Base-by-base conservation (phyloP, 1,140 invertebrate species). In the Brachionus angularis region DNA sequence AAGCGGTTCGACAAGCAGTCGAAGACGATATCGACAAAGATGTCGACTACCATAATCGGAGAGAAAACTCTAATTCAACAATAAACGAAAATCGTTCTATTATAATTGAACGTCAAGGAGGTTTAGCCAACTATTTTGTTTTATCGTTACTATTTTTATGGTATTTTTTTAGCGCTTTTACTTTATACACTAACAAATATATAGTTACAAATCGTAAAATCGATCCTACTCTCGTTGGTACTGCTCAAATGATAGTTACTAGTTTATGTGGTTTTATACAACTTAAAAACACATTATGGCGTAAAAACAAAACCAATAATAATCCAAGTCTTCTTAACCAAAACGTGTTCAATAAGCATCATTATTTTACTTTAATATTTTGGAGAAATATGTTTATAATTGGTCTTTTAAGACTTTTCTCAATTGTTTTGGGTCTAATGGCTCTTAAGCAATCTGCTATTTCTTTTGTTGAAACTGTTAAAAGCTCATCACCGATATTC, bases 391-490 rank as follows among this genome's bases (percentile, higher is more conserved):
- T 90, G 88, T 80, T 87, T 58, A 78, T 90, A 49, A 88, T 90
- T 21, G 89, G 89, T 21, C 86, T 86, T 47, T 67, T 0, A 18
- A 67, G 62, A 29, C 62, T 67, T 81, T 84, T 86, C 42, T 89
- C 88, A 1, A 87, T 90, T 47, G 76, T 84, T 12, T 83, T 90
- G 61, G 89, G 89, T 70, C 80, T 91, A 72, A 83, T 90, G 42
- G 88, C 89, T 7, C 82, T 91, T 36, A 89, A 90, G 83, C 90
- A 87, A 82, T 88, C 91, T 61, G 88, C 89, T 62, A 89, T 91
- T 25, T 90, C 88, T 79, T 91, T 91, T 80, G 90, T 89, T 34
- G 89, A 91, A 80, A 91, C 89, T 18, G 88, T 91, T 16, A 91
- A 91, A 80, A 89, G 88, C 81, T 90, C 89, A 25, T 89, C 89